Evolutionary conservation across 2,888 invertebrate genomes (phyloP).

Genomic region (Lottia scabra): DNA sequence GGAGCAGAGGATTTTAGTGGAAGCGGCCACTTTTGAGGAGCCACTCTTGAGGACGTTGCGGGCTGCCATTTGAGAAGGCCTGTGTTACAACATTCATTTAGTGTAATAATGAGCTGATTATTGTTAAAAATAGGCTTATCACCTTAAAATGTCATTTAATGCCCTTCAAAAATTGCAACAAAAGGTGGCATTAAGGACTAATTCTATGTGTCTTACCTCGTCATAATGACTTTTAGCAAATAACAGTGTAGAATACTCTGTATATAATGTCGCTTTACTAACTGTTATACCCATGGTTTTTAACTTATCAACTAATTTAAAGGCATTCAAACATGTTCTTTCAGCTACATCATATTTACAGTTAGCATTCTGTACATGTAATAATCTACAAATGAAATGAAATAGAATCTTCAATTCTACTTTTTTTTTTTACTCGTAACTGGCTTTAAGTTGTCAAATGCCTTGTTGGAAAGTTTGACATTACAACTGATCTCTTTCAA

Average conservation of each 20-base stretch:
- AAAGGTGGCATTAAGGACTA: too few species aligned
- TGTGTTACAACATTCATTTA: too few species aligned
- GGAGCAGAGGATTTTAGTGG: too few species aligned
- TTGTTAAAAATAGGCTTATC: too few species aligned
- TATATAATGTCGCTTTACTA: slow-evolving; percentile 80
- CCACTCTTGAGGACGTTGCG: too few species aligned
- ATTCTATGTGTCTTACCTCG: slow-evolving; percentile 73
- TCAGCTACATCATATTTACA: slow-evolving; percentile 84
- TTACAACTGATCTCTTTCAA: background rate
- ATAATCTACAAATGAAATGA: slow-evolving; percentile 74
- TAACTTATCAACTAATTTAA: slow-evolving; percentile 73
- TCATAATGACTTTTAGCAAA: slow-evolving; percentile 89
- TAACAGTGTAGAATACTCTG: slow-evolving; percentile 85
- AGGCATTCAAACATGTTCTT: slow-evolving; percentile 77
- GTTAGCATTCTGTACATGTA: slow-evolving; percentile 86
- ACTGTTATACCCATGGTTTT: slow-evolving; percentile 69
- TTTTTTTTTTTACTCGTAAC: background rate
- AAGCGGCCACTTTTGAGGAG: too few species aligned
- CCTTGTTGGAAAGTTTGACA: background rate
- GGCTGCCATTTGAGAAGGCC: too few species aligned
- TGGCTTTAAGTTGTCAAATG: background rate
- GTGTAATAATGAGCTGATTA: too few species aligned
- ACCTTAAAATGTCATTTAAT: too few species aligned
- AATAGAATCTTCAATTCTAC: background rate
- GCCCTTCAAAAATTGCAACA: too few species aligned